phyloP scores from a whole-genome alignment of 2,797 vertebrate species.

The Chromobotia macracanthus region DNA sequence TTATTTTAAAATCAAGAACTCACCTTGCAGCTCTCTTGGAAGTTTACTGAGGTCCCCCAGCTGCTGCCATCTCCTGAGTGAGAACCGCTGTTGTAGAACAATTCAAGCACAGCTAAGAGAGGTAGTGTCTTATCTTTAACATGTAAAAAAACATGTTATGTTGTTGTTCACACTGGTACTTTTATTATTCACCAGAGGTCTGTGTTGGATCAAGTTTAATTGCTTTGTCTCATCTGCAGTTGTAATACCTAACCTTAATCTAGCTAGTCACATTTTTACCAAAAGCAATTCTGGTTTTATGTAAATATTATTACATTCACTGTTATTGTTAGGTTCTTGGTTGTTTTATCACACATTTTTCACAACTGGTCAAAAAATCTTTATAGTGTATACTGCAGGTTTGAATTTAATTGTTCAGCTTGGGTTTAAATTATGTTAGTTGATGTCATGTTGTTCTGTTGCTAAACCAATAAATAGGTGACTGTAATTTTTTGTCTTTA shows the following conservation, averaged over 20 bases:
- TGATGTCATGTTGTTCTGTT: not conserved
- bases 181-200: not conserved
- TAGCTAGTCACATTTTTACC: not conserved
- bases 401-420: not conserved
- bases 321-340: not conserved
- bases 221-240: not conserved
- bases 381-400: not conserved
- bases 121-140: too few relatives aligned
- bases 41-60: too few relatives aligned
- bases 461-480: conserved; percentile 1
- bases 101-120: not conserved
- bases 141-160: not conserved
- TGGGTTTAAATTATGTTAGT: not conserved
- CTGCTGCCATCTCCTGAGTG: too few relatives aligned
- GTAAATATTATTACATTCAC: not conserved
- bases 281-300: not conserved
- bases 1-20: too few relatives aligned
- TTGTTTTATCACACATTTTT: too few relatives aligned
- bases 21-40: too few relatives aligned
- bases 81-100: too few relatives aligned
- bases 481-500: not conserved
- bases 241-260: too few relatives aligned
- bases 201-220: not conserved
- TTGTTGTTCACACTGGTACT: not conserved
- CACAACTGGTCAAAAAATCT: too few relatives aligned